phyloP scores from a whole-genome alignment of 2,888 invertebrate species.

The Tetrapedia diversipes region DNA sequence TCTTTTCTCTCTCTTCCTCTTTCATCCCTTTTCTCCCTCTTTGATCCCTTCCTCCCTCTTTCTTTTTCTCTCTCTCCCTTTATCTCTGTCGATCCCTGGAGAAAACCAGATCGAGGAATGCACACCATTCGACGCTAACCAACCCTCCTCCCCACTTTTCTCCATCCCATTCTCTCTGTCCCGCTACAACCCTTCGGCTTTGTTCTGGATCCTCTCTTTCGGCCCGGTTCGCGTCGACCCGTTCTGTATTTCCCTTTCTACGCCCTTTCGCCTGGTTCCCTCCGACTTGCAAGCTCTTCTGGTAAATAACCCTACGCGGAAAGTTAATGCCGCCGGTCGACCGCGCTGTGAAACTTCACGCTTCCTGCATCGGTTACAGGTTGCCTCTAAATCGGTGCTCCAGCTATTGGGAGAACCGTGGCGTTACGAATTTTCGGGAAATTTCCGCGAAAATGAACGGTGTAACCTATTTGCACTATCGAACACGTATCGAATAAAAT shows the following conservation, averaged over 20 bases:
- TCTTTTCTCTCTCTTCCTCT: too few species aligned
- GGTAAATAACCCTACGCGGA: constrained; percentile 70
- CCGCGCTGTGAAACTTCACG: constrained; percentile 55
- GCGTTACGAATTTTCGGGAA: too few species aligned
- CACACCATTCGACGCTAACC: constrained; percentile 51
- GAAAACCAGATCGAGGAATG: constrained; percentile 64
- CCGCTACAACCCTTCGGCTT: constrained; percentile 36
- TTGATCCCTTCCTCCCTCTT: too few species aligned
- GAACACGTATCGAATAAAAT: too few species aligned
- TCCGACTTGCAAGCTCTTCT: constrained; percentile 47
- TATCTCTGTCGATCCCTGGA: constrained; percentile 65
- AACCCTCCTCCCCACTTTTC: constrained; percentile 13
- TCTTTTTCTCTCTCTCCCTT: too few species aligned
- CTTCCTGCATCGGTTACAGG: constrained; percentile 41
- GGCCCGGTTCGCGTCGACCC: background rate
- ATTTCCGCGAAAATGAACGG: too few species aligned
- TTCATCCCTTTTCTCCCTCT: too few species aligned
- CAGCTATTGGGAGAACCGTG: background rate
- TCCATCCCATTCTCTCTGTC: constrained; percentile 34
- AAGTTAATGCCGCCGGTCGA: constrained; percentile 59
- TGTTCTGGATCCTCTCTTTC: background rate
- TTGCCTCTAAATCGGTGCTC: constrained; percentile 51
- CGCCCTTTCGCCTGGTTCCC: constrained; percentile 27
- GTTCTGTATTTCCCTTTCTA: constrained; percentile 18
- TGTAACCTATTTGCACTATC: too few species aligned